Evolutionary conservation across 2,113 vertebrate genomes (phyloP).

Genomic region (Leptobrachium leishanense): DNA sequence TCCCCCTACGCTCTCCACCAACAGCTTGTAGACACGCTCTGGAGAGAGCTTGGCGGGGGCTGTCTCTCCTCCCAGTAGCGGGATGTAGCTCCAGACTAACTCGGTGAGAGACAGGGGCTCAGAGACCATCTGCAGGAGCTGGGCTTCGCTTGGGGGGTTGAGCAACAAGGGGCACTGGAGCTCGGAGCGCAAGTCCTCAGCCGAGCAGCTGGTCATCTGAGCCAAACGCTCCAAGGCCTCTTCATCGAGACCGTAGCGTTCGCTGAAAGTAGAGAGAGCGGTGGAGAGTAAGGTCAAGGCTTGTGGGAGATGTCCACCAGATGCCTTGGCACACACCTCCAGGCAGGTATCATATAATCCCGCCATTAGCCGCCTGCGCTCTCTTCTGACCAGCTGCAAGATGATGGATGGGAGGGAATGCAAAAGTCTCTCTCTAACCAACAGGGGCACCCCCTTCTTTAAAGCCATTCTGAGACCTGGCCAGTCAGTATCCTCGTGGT

Average conservation of each 20-base stretch:
- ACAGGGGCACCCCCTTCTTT: constrained; percentile 31
- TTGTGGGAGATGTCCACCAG: constrained; percentile 16
- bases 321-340: constrained; percentile 24
- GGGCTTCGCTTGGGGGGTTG: constrained; percentile 13
- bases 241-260: constrained; percentile 31
- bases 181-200: constrained; percentile 29
- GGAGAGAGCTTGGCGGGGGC: constrained; percentile 12
- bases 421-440: constrained; percentile 34
- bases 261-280: not conserved
- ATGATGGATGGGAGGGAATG: constrained; percentile 33
- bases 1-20: constrained; percentile 30
- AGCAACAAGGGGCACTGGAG: constrained; percentile 14
- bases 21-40: constrained; percentile 29
- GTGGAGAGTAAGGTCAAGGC: constrained; percentile 12
- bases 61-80: constrained; percentile 1
- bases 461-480: constrained; percentile 26
- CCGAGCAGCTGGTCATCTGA: constrained; percentile 28
- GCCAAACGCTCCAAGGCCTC: constrained; percentile 18
- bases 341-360: constrained; percentile 29
- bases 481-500: constrained; percentile 20
- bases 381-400: constrained; percentile 28
- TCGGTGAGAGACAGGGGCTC: constrained; percentile 30
- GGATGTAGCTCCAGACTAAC: constrained; percentile 43
- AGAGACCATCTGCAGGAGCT: constrained; percentile 26
- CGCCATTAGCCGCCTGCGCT: constrained; percentile 31